Conservation (phyloP, 2,113 vertebrate genomes). For the Acanthochromis polyacanthus region DNA sequence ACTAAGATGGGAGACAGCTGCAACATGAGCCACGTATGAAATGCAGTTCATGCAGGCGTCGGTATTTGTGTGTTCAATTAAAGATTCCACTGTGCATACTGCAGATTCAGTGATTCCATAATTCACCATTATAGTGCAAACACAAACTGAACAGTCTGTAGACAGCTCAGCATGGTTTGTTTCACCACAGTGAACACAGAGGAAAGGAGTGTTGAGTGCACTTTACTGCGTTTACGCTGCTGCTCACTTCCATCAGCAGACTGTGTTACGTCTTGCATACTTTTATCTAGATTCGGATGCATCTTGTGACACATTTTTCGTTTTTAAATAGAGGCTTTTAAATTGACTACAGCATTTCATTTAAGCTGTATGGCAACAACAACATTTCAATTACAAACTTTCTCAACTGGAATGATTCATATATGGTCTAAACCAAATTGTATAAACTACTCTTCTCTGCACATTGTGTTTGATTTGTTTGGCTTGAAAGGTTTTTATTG, state of each 20-base stretch:
- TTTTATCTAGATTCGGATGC: slow-evolving; percentile 5
- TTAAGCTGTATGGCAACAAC: not conserved
- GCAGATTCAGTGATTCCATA: not conserved
- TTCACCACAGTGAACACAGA: not conserved
- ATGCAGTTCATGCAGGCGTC: not conserved
- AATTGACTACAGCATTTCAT: slow-evolving; percentile 6
- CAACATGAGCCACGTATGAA: slow-evolving; percentile 21
- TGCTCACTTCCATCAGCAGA: not conserved
- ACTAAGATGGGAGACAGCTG: slow-evolving; percentile 14
- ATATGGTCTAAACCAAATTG: not conserved
- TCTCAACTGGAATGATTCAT: too few species aligned
- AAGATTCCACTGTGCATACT: not conserved
- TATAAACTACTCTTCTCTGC: not conserved
- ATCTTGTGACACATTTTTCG: slow-evolving; percentile 12
- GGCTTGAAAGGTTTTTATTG: not conserved
- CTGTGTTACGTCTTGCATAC: not conserved
- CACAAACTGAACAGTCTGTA: not conserved
- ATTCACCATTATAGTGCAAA: not conserved
- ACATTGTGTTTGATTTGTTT: too few species aligned
- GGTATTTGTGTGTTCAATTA: not conserved
- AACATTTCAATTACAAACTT: not conserved
- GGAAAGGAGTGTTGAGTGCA: not conserved
- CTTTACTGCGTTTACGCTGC: not conserved
- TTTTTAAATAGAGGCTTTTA: not conserved
- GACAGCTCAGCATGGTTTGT: not conserved